Percentiles rank a stretch among this genome's conserved stretches.
Evolutionary conservation across 2,113 vertebrate species (phyloP).

Genomic region (Lethenteron camtschaticum): DNA sequence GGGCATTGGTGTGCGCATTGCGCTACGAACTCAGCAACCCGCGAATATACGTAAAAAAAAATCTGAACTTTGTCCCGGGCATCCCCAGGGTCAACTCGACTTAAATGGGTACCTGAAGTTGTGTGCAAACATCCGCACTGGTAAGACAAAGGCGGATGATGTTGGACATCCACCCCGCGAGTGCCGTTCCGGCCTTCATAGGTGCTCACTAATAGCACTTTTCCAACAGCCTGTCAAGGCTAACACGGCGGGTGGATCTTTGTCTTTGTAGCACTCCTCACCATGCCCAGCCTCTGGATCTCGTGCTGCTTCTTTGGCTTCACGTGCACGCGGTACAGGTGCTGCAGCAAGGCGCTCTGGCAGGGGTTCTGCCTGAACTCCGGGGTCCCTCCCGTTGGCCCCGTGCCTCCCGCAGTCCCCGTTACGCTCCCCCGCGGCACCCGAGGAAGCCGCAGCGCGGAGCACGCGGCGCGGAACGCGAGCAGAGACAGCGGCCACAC

Average conservation of each 20-base stretch:
- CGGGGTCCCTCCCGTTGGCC: slow-evolving; percentile 14
- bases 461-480: slow-evolving; percentile 39
- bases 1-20: no score
- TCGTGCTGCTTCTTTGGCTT: slow-evolving; percentile 86
- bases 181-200: background rate
- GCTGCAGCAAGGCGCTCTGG: slow-evolving; percentile 45
- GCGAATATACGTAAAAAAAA: no score
- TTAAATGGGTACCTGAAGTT: no score
- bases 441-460: slow-evolving; percentile 34
- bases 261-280: slow-evolving; percentile 12
- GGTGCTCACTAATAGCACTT: background rate
- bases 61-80: no score
- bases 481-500: slow-evolving; percentile 63
- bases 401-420: slow-evolving; percentile 12
- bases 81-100: no score
- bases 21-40: no score
- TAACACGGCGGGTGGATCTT: no score
- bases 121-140: no score
- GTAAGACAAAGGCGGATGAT: no score
- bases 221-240: background rate
- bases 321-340: slow-evolving; percentile 58
- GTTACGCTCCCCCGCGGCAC: slow-evolving; percentile 5
- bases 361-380: slow-evolving; percentile 43
- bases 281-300: slow-evolving; percentile 41
- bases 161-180: background rate